Evolutionary conservation across 2,113 vertebrate species (phyloP).

Genomic region (Crotalus tigris): DNA sequence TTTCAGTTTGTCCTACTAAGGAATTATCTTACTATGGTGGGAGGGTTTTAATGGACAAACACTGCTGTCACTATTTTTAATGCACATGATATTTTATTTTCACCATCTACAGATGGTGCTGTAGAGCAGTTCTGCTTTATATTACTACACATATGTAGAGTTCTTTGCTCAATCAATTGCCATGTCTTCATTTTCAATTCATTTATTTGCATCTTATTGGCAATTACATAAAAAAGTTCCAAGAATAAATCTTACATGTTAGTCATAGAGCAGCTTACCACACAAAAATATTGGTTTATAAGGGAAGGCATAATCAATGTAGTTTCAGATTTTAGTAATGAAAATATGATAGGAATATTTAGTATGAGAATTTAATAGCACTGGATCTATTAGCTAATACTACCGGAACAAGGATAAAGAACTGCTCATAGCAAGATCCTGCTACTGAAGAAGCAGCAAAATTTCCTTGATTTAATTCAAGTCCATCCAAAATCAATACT

Average conservation of each 20-base stretch:
- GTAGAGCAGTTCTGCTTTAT: background rate
- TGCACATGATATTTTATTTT: background rate
- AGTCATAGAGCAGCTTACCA: background rate
- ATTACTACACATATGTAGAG: background rate
- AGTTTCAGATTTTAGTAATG: background rate
- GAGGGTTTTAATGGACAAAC: too few species aligned
- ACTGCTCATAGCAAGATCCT: background rate
- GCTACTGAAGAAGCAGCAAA: background rate
- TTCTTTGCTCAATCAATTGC: background rate
- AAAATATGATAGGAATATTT: background rate
- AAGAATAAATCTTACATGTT: conserved; percentile 31
- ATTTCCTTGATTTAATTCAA: background rate
- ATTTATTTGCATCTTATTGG: conserved; percentile 26
- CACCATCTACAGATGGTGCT: conserved; percentile 10
- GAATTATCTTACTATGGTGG: too few species aligned
- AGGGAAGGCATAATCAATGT: background rate
- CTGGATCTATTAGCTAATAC: background rate
- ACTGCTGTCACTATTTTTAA: background rate
- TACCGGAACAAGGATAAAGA: background rate
- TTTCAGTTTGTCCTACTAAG: too few species aligned
- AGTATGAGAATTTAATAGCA: background rate
- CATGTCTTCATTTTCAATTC: background rate
- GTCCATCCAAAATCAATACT: background rate
- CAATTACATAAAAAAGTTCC: rapidly evolving
- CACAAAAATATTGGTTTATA: background rate